Conservation (phyloP, 1,140 invertebrate species). For the Euura lappo region DNA sequence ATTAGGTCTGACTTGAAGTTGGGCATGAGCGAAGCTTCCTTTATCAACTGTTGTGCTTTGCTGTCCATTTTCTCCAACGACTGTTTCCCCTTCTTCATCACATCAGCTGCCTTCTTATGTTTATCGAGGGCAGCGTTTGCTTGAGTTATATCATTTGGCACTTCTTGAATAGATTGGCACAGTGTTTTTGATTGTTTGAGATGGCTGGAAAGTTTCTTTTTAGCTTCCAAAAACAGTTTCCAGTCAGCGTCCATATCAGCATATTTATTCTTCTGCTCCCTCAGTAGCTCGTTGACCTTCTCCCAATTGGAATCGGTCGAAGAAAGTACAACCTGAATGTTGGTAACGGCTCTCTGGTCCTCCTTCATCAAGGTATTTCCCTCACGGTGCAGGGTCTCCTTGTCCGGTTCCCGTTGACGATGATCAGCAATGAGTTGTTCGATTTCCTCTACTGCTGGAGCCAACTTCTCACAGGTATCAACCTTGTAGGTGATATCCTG, state of each 20-base stretch:
- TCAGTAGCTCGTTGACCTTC: conserved; percentile 74
- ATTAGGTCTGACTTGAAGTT: conserved; percentile 73
- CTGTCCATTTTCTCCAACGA: conserved; percentile 77
- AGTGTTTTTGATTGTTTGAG: conserved; percentile 70
- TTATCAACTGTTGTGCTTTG: conserved; percentile 73
- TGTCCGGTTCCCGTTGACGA: conserved; percentile 58
- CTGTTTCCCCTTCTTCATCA: conserved; percentile 76
- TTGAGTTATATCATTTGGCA: conserved; percentile 70
- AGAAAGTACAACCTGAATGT: conserved; percentile 78
- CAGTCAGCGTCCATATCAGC: conserved; percentile 73
- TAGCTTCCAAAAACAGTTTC: conserved; percentile 77
- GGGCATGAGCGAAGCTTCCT: conserved; percentile 76
- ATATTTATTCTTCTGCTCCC: conserved; percentile 78
- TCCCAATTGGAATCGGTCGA: conserved; percentile 81
- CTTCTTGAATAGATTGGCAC: conserved; percentile 64
- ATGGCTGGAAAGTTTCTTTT: conserved; percentile 70
- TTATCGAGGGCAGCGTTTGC: conserved; percentile 70
- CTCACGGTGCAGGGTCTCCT: conserved; percentile 71
- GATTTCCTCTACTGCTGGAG: conserved; percentile 66
- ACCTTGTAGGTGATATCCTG: conserved; percentile 61
- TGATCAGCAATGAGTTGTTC: conserved; percentile 60
- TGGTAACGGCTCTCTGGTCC: conserved; percentile 78
- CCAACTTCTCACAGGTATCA: conserved; percentile 63
- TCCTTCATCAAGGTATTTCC: conserved; percentile 79
- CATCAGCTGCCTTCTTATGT: conserved; percentile 75